Evolutionary conservation across 2,797 vertebrate genomes (phyloP).

Genomic region (Muscicapa comitata): DNA sequence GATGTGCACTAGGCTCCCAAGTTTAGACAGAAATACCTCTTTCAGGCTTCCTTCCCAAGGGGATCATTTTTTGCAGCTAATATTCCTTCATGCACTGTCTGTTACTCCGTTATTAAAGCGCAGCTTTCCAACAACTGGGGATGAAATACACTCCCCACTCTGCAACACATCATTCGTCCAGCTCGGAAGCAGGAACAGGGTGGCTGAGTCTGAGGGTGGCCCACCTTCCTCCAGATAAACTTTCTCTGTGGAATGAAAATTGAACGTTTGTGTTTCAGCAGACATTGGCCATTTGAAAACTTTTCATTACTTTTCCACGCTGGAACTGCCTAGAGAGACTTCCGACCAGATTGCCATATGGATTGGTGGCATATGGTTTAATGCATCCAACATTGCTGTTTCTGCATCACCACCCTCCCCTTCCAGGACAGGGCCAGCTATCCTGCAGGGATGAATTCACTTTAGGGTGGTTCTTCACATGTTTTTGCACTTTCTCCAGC

Average conservation of each 20-base stretch:
- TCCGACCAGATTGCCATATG: background rate
- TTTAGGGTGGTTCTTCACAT: background rate
- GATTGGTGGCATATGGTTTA: background rate
- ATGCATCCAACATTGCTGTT: background rate
- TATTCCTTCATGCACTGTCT: background rate
- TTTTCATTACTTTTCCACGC: background rate
- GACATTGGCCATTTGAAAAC: background rate
- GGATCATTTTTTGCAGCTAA: background rate
- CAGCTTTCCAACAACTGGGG: background rate
- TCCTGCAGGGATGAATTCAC: background rate
- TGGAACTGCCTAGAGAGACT: background rate
- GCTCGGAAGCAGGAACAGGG: background rate
- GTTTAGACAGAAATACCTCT: background rate
- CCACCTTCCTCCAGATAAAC: background rate
- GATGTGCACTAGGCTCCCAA: background rate
- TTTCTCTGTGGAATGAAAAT: background rate
- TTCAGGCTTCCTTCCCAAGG: background rate
- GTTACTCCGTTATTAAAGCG: background rate
- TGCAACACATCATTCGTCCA: rapidly evolving
- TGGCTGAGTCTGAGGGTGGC: background rate
- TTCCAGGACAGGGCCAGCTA: background rate
- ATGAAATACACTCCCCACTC: background rate
- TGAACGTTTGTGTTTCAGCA: background rate
- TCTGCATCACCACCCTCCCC: background rate
- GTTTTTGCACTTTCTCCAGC: background rate